Percentiles rank a stretch among this genome's conserved stretches.
phyloP scores from a whole-genome alignment of 2,797 vertebrate genomes.

The Syndactyla subalaris region DNA sequence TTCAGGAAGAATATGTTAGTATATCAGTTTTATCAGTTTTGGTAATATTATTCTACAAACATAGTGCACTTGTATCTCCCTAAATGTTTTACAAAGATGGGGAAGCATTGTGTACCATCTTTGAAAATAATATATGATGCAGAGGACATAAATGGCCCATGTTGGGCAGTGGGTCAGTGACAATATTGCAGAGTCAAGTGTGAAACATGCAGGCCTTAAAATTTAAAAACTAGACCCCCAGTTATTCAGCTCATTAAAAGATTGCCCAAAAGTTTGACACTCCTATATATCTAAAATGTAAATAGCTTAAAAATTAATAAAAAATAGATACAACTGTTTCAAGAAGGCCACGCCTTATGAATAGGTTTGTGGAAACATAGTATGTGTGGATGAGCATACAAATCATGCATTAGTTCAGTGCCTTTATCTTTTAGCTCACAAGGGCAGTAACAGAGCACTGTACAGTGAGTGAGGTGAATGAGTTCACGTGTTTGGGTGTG shows the following conservation, averaged over 20 bases:
- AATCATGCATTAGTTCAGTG: not conserved
- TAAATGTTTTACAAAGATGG: not conserved
- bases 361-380: not conserved
- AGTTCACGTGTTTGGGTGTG: not conserved
- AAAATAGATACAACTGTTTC: not conserved
- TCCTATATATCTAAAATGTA: not conserved
- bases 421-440: not conserved
- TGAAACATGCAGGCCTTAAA: conserved; percentile 33
- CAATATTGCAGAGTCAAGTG: not conserved
- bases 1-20: not conserved
- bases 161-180: not conserved
- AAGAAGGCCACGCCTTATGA: not conserved
- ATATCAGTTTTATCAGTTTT: not conserved
- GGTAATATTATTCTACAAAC: not conserved
- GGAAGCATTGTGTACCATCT: not conserved
- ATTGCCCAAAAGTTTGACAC: not conserved
- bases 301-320: not conserved
- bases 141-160: not conserved
- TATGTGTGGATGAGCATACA: not conserved
- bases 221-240: conserved; percentile 1
- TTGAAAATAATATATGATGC: not conserved
- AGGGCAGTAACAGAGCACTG: not conserved
- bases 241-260: not conserved
- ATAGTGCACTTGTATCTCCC: not conserved
- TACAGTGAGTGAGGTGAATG: not conserved